These are phyloP conservation scores for Paragorgia papillata DNA, from an alignment of 92 coral and sea anemone genomes.

Conservation along the genomic window DNA sequence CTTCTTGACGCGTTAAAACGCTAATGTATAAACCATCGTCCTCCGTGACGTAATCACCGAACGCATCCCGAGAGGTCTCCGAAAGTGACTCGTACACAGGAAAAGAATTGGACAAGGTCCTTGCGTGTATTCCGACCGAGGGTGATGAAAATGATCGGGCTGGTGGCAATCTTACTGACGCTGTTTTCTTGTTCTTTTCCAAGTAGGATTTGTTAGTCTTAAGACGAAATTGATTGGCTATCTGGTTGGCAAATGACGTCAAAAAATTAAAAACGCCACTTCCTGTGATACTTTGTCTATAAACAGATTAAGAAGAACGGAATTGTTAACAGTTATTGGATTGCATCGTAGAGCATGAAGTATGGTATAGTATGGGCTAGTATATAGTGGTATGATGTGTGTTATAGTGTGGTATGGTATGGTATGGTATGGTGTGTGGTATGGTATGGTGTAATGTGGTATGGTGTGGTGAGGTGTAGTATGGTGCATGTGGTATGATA, in stretches of 20 bases:
- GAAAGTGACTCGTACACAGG: conserved; percentile 14
- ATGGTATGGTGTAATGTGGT: no score
- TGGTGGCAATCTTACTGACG: neutral
- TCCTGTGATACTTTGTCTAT: conserved; percentile 30
- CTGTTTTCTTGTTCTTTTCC: neutral
- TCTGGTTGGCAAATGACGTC: conserved; percentile 11
- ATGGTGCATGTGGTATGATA: no score
- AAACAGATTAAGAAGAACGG: no score
- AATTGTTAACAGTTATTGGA: no score
- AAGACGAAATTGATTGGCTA: conserved; percentile 8
- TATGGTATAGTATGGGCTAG: no score
- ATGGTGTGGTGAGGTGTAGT: no score
- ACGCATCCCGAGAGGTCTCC: neutral
- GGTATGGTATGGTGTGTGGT: no score
- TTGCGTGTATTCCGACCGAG: neutral
- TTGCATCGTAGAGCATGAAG: no score
- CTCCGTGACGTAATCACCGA: neutral
- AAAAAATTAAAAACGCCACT: conserved; percentile 15
- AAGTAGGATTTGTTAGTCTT: conserved; percentile 20
- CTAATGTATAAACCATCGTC: conserved; percentile 13
- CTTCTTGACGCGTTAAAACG: neutral
- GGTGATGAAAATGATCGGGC: neutral
- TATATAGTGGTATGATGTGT: no score
- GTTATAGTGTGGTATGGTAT: no score
- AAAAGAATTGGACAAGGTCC: neutral